Evolutionary conservation across 2,888 invertebrate genomes (phyloP).

Genomic region (Lysandra bellargus): DNA sequence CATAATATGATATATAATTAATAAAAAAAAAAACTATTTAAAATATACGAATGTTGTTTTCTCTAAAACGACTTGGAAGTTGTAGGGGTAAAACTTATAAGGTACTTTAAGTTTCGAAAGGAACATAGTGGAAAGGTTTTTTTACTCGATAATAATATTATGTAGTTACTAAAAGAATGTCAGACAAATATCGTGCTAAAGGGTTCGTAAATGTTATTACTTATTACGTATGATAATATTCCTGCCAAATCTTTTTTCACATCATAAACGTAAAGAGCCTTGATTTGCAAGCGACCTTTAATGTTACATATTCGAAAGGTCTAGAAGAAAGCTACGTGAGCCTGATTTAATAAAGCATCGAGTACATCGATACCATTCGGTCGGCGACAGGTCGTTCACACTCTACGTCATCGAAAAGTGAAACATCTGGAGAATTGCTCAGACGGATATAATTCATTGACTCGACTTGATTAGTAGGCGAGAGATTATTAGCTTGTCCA

Average conservation of each 20-base stretch:
- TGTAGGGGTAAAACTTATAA: too few species aligned
- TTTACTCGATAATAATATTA: too few species aligned
- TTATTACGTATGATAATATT: too few species aligned
- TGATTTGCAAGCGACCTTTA: background rate
- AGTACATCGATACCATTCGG: constrained; percentile 47
- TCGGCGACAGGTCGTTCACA: constrained; percentile 59
- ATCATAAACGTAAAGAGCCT: background rate
- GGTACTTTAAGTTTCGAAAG: too few species aligned
- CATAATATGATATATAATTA: too few species aligned
- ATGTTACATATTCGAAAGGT: constrained; percentile 14
- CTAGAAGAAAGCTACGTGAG: constrained; percentile 53
- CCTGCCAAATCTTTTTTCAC: background rate
- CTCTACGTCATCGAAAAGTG: constrained; percentile 36
- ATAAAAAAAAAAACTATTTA: too few species aligned
- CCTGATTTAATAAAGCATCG: constrained; percentile 37
- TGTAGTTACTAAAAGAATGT: too few species aligned
- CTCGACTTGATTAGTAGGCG: constrained; percentile 1
- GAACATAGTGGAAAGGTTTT: too few species aligned
- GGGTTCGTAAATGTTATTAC: too few species aligned
- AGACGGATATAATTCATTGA: constrained; percentile 27
- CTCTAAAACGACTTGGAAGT: too few species aligned
- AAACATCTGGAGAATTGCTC: constrained; percentile 34
- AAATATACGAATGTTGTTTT: too few species aligned
- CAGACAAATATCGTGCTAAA: too few species aligned
- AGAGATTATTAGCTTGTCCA: constrained; percentile 23